Evolutionary conservation across 2,888 invertebrate species (phyloP).

Genomic region (Nephrocerus scutellatus): DNA sequence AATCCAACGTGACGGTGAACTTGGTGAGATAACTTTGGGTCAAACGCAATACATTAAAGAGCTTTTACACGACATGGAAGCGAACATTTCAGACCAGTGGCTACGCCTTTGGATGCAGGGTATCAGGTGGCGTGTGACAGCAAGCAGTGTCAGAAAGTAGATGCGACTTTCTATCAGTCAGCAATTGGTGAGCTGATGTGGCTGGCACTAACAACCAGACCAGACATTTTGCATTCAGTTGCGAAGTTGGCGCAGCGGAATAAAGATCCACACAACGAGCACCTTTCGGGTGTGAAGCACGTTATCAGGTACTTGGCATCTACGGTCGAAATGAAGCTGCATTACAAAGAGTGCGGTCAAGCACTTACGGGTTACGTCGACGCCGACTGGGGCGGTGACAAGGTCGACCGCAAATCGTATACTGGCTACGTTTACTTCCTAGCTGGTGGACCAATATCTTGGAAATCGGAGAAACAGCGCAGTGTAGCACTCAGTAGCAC

Average conservation of each 20-base stretch:
- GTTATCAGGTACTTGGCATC: conserved; percentile 3
- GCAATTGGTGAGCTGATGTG: conserved; percentile 21
- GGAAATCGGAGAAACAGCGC: conserved; percentile 17
- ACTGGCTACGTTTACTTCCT: conserved; percentile 16
- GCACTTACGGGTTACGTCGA: conserved; percentile 6
- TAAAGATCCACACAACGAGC: conserved; percentile 5
- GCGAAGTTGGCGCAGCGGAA: conserved; percentile 21
- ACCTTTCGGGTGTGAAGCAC: conserved; percentile 2
- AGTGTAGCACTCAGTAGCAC: conserved; percentile 18
- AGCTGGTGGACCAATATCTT: conserved; percentile 13
- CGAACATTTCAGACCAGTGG: too few relatives aligned
- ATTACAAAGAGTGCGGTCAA: neutral
- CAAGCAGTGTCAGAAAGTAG: conserved; percentile 8
- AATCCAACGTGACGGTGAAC: too few relatives aligned
- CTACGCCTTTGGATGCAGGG: too few relatives aligned
- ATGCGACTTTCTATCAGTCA: conserved; percentile 16
- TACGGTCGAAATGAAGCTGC: neutral
- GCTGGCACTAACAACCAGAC: conserved; percentile 18
- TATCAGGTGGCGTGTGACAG: conserved; percentile 17
- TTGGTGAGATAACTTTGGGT: conserved; percentile 5
- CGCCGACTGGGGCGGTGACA: conserved; percentile 8
- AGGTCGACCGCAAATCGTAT: conserved; percentile 17
- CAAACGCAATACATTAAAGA: conserved; percentile 11
- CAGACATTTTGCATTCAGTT: conserved; percentile 23
- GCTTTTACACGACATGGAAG: conserved; percentile 6